A percentile compares a stretch with the other conserved stretches of the same genome.
Evolutionary conservation across 2,888 invertebrate species (phyloP).

Genomic region (Augiades crinisus): DNA sequence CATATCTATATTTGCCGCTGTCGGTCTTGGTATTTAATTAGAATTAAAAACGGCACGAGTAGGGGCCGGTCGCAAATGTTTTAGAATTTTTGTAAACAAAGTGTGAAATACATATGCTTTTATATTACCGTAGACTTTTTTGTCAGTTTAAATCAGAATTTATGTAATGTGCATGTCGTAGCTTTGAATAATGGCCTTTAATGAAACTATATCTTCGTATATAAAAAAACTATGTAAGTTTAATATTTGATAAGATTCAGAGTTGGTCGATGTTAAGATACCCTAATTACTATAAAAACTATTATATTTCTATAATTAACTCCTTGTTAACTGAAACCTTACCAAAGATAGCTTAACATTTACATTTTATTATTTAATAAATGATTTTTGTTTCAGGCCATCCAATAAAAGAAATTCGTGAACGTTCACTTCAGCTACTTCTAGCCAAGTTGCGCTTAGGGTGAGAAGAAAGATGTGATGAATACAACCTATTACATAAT

Average conservation of each 20-base stretch:
- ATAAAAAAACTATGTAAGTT: constrained; percentile 62
- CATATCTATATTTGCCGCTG: constrained; percentile 51
- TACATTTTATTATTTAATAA: no score
- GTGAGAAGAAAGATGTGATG: no score
- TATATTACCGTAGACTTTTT: no score
- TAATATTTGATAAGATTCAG: no score
- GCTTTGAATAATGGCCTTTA: constrained; percentile 36
- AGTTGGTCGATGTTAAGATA: no score
- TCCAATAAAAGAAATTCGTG: constrained; percentile 79
- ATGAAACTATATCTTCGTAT: constrained; percentile 44
- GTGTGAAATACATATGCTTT: no score
- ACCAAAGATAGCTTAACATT: no score
- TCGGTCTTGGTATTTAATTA: constrained; percentile 18
- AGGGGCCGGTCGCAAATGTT: constrained; percentile 3
- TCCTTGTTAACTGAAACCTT: no score
- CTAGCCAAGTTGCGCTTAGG: constrained; percentile 84
- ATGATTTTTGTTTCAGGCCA: constrained; percentile 79
- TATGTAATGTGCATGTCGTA: background rate
- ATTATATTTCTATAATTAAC: no score
- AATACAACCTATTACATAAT: no score
- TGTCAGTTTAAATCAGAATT: background rate
- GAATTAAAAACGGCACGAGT: constrained; percentile 14
- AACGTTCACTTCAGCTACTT: constrained; percentile 76
- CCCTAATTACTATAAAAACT: no score
- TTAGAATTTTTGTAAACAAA: constrained; percentile 1